These are phyloP conservation scores for Hipposideros larvatus DNA, from an alignment of 2,797 vertebrate species.

Conservation along the genomic window DNA sequence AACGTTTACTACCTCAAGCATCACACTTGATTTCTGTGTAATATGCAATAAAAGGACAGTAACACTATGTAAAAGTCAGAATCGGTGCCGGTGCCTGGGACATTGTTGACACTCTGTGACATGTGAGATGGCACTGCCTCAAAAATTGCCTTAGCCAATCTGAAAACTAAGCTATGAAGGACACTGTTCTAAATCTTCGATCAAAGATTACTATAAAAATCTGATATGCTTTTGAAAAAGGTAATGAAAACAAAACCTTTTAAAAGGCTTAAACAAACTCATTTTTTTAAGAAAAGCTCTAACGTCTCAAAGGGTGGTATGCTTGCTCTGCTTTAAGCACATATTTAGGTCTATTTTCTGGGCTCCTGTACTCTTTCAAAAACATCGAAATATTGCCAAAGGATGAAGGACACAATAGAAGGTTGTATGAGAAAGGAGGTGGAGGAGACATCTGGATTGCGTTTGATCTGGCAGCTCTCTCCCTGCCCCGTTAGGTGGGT, in stretches of 20 bases:
- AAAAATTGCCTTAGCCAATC: constrained; percentile 28
- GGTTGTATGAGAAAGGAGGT: constrained; percentile 38
- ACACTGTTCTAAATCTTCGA: background rate
- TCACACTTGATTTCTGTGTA: background rate
- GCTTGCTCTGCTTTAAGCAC: constrained; percentile 67
- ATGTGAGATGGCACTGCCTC: background rate
- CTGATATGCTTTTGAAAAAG: constrained; percentile 57
- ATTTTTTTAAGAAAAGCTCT: constrained; percentile 39
- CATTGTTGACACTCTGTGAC: background rate
- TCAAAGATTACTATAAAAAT: background rate
- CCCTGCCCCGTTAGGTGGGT: background rate
- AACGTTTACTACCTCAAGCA: background rate
- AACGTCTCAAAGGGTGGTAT: background rate
- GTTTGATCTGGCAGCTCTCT: constrained; percentile 53
- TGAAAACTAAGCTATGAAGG: constrained; percentile 42
- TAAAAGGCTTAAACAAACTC: constrained; percentile 48
- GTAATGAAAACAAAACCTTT: constrained; percentile 59
- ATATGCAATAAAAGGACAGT: background rate
- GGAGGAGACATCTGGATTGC: constrained; percentile 60
- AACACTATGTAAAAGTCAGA: background rate
- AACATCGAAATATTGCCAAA: constrained; percentile 53
- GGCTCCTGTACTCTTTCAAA: constrained; percentile 32
- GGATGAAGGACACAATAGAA: constrained; percentile 50
- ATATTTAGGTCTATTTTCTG: constrained; percentile 41
- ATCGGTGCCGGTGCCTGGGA: background rate